These are phyloP conservation scores for Cladopsammia gracilis DNA, from an alignment of 64 coral and sea anemone genomes.

Conservation along the genomic window DNA sequence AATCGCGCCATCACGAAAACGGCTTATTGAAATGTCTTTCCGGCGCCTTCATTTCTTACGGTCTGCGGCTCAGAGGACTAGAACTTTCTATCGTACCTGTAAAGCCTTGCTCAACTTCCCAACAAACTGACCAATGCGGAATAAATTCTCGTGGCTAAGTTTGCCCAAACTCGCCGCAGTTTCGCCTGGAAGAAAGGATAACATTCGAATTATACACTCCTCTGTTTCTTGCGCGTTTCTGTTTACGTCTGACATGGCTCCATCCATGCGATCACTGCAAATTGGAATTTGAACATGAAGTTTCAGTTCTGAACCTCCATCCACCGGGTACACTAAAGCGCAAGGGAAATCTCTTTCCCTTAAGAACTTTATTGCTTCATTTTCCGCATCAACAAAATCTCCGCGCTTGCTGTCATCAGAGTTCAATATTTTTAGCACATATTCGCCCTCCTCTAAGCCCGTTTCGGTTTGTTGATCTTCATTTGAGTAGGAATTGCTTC, in stretches of 20 bases:
- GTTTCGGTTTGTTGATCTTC: not conserved
- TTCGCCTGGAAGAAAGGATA: slow-evolving; percentile 34
- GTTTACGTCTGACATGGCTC: not conserved
- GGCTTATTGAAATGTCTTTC: too few species aligned
- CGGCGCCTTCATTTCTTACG: too few species aligned
- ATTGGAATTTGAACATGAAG: not conserved
- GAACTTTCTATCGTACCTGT: slow-evolving; percentile 9
- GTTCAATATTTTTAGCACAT: slow-evolving; percentile 67
- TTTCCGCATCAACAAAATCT: slow-evolving; percentile 47
- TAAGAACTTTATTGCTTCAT: slow-evolving; percentile 20
- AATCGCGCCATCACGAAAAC: too few species aligned
- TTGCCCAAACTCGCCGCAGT: not conserved
- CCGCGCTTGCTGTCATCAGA: slow-evolving; percentile 43
- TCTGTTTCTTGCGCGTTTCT: not conserved
- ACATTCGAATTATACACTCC: slow-evolving; percentile 25
- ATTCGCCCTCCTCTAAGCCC: not conserved
- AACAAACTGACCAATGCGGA: slow-evolving; percentile 42
- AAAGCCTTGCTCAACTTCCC: slow-evolving; percentile 34
- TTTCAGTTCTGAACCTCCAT: slow-evolving; percentile 1
- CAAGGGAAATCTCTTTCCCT: slow-evolving; percentile 49
- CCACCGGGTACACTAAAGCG: slow-evolving; percentile 1
- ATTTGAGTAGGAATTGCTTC: not conserved
- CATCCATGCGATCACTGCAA: not conserved
- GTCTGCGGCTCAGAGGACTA: not conserved
- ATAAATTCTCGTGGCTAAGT: slow-evolving; percentile 17